These are phyloP conservation scores for Pomatorhinus ruficollis DNA, from an alignment of 2,113 vertebrate species.

Conservation along the genomic window DNA sequence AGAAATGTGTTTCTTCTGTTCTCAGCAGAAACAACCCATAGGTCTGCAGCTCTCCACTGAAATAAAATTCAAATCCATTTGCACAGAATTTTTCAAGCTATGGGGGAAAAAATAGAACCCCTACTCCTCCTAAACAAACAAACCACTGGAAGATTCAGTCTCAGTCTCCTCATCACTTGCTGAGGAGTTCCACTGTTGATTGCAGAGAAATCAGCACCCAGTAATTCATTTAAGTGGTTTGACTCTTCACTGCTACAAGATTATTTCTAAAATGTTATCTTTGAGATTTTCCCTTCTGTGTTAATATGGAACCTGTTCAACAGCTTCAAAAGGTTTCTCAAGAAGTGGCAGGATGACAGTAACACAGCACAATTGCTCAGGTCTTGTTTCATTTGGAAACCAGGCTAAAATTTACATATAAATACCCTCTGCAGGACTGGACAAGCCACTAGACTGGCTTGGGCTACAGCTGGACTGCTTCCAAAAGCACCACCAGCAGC, in stretches of 20 bases:
- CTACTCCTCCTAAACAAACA: not conserved
- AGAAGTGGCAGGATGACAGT: not conserved
- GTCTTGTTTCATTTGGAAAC: not conserved
- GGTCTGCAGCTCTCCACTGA: not conserved
- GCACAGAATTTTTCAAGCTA: not conserved
- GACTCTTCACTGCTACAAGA: not conserved
- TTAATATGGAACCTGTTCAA: not conserved
- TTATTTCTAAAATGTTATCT: not conserved
- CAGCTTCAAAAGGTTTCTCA: not conserved
- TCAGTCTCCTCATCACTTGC: not conserved
- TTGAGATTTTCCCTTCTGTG: not conserved
- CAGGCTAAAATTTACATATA: conserved; percentile 26
- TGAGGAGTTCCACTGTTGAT: not conserved
- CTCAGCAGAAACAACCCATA: not conserved
- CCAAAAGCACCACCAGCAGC: not conserved
- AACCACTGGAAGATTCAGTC: not conserved
- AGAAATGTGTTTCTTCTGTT: not conserved
- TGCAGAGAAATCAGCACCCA: not conserved
- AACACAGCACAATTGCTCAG: not conserved
- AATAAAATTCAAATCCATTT: not conserved
- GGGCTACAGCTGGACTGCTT: not conserved
- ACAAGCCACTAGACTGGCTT: not conserved
- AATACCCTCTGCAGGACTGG: conserved; percentile 1
- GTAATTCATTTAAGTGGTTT: not conserved
- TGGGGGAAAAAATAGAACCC: not conserved